These are phyloP conservation scores for Chrysolophus pictus DNA, from an alignment of 2,797 vertebrate species.

Conservation along the genomic window DNA sequence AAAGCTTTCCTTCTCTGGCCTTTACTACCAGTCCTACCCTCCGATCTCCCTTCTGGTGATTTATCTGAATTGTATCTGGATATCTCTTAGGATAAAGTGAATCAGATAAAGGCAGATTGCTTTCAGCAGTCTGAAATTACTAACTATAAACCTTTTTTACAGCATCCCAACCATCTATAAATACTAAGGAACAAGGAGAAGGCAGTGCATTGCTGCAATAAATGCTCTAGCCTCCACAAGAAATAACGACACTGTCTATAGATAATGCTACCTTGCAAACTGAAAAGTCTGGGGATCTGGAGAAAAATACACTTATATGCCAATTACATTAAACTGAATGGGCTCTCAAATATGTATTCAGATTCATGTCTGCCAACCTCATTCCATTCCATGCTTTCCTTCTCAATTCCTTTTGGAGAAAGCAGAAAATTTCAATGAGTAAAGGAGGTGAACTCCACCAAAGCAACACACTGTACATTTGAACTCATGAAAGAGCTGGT, in stretches of 20 bases:
- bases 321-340: not conserved
- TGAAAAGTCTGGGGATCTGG: not conserved
- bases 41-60: too few relatives aligned
- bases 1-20: not conserved
- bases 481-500: not conserved
- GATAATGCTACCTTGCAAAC: not conserved
- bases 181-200: not conserved
- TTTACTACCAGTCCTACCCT: not conserved
- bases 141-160: not conserved
- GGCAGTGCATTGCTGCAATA: not conserved
- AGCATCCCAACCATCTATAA: not conserved
- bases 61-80: not conserved
- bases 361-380: not conserved
- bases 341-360: not conserved
- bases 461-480: not conserved
- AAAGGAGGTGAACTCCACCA: not conserved
- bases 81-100: not conserved
- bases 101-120: not conserved
- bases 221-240: not conserved
- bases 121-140: not conserved
- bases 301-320: not conserved
- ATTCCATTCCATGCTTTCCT: not conserved
- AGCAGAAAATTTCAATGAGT: not conserved
- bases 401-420: not conserved
- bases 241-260: not conserved